Evolutionary conservation across 2,797 vertebrate genomes (phyloP), one percentile per base, ranked within the genome.

Genomic region (Tokudaia tokunoshimensis): DNA sequence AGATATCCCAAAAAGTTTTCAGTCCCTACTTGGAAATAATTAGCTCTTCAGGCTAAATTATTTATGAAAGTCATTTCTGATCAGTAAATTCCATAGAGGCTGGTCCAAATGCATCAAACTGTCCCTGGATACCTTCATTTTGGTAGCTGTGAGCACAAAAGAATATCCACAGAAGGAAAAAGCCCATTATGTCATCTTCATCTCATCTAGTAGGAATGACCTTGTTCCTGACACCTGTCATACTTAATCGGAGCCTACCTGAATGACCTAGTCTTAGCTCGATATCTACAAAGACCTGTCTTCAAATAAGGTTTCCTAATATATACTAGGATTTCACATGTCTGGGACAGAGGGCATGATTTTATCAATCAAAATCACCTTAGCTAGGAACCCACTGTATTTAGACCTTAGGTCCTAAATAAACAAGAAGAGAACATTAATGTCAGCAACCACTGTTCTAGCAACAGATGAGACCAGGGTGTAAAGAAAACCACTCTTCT

Each of bases 281-380:
- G 1, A 0, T 14, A 70, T 70, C 31, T 31, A 13, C 65, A 41
- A 67, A 22, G 55, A 75, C 82, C 37, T 70, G 11, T 29, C 67
- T 85, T 52, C 50, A 41, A 76, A 41, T 20, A 55, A 34, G n/a
- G 37, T 15, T 3, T 7, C 1, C 31, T 76, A 31, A 12, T 13
- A 34, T 12, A 15, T 14, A 9, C 8, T 11, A 61, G 41, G 37
- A 0, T 61, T 19, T 5, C 19, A 57, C 0, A 12, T 7, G 14
- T 79, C 57, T 80, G 8, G 3, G 14, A 3, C 1, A 15, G 20
- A 13, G 44, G 6, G 47, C 9, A 24, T 17, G 44, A 1, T 37
- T 57, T 67, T 70, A 76, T 20, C 4, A 3, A 5, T 11, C 50
- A 74, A 57, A 89, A 55, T 37, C 50, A 57, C 0, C 0, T 12